Base-by-base conservation (phyloP, 1,140 invertebrate genomes). In the Cheumatopsyche charites region DNA sequence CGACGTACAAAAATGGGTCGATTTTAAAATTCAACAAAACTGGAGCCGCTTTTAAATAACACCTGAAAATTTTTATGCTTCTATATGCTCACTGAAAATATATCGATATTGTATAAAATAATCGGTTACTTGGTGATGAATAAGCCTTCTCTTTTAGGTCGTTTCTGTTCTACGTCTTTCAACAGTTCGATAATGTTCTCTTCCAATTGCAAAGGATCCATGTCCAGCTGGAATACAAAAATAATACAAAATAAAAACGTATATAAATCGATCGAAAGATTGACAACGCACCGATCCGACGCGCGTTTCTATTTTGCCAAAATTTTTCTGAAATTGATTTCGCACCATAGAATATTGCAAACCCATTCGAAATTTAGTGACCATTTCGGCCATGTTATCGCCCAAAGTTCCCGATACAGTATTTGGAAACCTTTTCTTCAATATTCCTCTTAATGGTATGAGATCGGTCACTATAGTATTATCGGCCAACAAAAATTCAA, bases 381-480 rank as follows among this genome's bases (percentile, higher is more conserved):
- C 86, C 72, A 90, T 80, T 19, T 78, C 80, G 0, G 75, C 77
- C 1, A 94, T 80, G 80, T 94, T 85, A 1, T 80, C 58, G 62
- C 88, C 86, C 29, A 94, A 75, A n/a, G 90, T 92, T 81, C 91
- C 91, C 71, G 73, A 76, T 78, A 86, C 88, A 0, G 87, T 77
- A 76, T 84, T 90, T 0, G 94, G 93, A 83, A 92, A 94, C 76
- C 88, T 88, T 67, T 82, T 88, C 75, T 90, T 93, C 82, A 95
- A 82, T 11, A 94, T 78, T 19, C 92, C 92, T 77, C 91, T 84
- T 52, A 95, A 83, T 0, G 86, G 82, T 1, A 92, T 84, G 26
- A 95, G 78, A 58, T 95, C 92, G 0, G 91, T 85, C 68, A 94
- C 78, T 70, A 95, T 92, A 78, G 90, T 88, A 3, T 91, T 88